phyloP scores from a whole-genome alignment of 2,888 invertebrate genomes.

The Leptinotarsa juncta region DNA sequence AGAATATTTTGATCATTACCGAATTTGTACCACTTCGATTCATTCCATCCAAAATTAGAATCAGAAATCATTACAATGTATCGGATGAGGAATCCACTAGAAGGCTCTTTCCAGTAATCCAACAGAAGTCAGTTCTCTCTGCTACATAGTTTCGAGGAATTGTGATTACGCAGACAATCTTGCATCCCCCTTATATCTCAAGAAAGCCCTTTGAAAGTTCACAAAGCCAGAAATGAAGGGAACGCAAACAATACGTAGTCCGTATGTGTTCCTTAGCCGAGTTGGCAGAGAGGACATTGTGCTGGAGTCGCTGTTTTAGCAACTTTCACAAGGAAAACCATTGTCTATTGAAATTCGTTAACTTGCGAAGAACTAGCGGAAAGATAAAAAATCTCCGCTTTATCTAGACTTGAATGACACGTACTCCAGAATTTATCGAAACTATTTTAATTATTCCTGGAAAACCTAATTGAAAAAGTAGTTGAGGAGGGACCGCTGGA shows the following conservation, averaged over 20 bases:
- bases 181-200: background rate
- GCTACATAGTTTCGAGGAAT: background rate
- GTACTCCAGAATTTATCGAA: conserved; percentile 42
- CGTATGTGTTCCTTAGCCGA: conserved; percentile 50
- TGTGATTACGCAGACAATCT: background rate
- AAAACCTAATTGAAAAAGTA: conserved; percentile 51
- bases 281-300: conserved; percentile 50
- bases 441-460: conserved; percentile 53
- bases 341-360: conserved; percentile 55
- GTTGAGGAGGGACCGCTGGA: conserved; percentile 24
- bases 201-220: conserved; percentile 49
- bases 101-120: background rate
- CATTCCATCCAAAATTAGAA: too few relatives aligned
- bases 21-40: too few relatives aligned
- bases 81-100: background rate
- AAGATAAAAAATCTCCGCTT: conserved; percentile 17
- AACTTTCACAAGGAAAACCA: conserved; percentile 55
- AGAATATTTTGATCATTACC: too few relatives aligned
- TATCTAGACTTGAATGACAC: conserved; percentile 40
- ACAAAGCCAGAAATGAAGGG: conserved; percentile 53
- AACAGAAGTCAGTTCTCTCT: background rate
- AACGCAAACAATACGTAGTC: conserved; percentile 62
- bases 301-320: conserved; percentile 52
- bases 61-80: too few relatives aligned
- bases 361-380: conserved; percentile 46